Base-by-base conservation (phyloP, 2,113 vertebrate genomes). In the Halichoeres trimaculatus region DNA sequence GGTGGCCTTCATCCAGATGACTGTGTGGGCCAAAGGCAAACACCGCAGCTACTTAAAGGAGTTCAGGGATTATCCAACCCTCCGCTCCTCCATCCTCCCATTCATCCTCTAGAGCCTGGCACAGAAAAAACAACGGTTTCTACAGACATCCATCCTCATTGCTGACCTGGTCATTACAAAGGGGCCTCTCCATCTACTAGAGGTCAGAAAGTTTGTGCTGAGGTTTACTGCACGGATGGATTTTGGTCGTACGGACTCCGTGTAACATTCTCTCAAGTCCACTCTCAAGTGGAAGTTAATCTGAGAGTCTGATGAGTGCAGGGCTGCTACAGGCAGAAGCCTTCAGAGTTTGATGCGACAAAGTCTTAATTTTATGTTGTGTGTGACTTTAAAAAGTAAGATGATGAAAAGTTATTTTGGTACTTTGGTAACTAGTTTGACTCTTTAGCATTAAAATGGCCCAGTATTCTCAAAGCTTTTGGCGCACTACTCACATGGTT, bases 1-100 rank as follows among this genome's bases (percentile, higher is more conserved):
- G 20, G 96, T 96, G 83, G 96, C 95, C 80, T 97, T 98, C 78
- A 89, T 95, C 77, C 96, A 97, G 91, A 97, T 98, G 96, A 95
- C 95, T 2, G 95, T 97, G 84, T 97, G 96, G 96, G 96, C 96
- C 83, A 95, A 94, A 82, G 96, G 96, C 63, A 98, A 98, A 85
- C 96, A 98, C 78, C 94, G 95, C 78, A 92, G 95, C 91, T 98
- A 98, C 90, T 84, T 96, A 60, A 96, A 96, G 86, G 96, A 97
- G 89, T 98, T 96, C 88, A 94, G 93, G 1, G 95, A 97, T 80
- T 97, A 98, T 83, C 96, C 96, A 0, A 94, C 95, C 3, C 93
- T 97, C 70, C 96, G 96, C 65, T 95, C 95, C 22, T 95, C 96
- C 58, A 98, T 98, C 38, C 69, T 98, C 43, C 96, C 96, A 43